A percentile compares a stretch with the other conserved stretches of the same genome.
Conservation (phyloP, 2,888 invertebrate species). For the Koerneria pararmatus region DNA sequence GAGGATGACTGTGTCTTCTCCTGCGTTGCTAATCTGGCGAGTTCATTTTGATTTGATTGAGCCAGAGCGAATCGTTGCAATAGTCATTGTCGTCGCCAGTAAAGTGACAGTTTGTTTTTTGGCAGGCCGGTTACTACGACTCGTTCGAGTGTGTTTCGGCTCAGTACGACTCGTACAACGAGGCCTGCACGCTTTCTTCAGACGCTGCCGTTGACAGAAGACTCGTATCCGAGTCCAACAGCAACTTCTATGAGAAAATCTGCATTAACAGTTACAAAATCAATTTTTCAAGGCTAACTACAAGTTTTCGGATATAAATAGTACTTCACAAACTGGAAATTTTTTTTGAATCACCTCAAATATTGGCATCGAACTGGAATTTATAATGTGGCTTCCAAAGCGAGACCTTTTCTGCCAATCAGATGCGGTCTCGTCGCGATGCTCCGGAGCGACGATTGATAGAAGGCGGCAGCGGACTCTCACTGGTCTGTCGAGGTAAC, state of each 20-base stretch:
- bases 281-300: too few relatives aligned
- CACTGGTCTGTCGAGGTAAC: slow-evolving; percentile 10
- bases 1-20: slow-evolving; percentile 21
- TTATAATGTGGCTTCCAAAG: background rate
- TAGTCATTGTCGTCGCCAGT: background rate
- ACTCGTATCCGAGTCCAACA: background rate
- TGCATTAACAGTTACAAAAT: slow-evolving; percentile 1
- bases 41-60: background rate
- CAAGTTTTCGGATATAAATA: too few relatives aligned
- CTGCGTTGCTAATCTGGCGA: slow-evolving; percentile 14
- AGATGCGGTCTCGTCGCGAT: slow-evolving; percentile 1
- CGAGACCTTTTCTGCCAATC: background rate
- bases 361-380: too few relatives aligned
- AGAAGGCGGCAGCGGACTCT: slow-evolving; percentile 15
- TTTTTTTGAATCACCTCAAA: too few relatives aligned
- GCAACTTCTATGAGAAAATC: slow-evolving; percentile 20
- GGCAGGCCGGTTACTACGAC: slow-evolving; percentile 19
- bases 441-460: slow-evolving; percentile 16
- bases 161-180: slow-evolving; percentile 16
- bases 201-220: slow-evolving; percentile 5
- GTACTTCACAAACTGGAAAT: too few relatives aligned
- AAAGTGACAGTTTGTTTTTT: background rate
- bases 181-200: slow-evolving; percentile 18
- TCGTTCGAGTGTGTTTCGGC: slow-evolving; percentile 18
- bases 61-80: background rate